phyloP scores from a whole-genome alignment of 2,797 vertebrate genomes.

The Gambelia wislizenii region DNA sequence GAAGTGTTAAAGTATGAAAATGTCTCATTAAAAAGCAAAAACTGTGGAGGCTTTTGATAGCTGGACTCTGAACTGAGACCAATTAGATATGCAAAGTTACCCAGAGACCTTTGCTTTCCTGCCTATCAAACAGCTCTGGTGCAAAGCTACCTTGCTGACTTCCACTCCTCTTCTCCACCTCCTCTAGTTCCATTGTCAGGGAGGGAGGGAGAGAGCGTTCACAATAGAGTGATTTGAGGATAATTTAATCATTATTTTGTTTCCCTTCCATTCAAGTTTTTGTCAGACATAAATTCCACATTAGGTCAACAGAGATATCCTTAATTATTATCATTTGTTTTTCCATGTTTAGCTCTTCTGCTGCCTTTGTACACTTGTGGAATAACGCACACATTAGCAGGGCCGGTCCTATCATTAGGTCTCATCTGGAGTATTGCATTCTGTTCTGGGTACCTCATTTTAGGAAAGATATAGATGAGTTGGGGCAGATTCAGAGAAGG shows the following conservation, averaged over 20 bases:
- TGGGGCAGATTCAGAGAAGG: too few relatives aligned
- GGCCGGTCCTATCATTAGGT: background rate
- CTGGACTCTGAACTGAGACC: constrained; percentile 28
- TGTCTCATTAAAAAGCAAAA: constrained; percentile 56
- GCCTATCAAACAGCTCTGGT: background rate
- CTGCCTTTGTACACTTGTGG: background rate
- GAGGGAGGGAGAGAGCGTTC: background rate
- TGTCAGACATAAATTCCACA: background rate
- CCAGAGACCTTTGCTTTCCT: constrained; percentile 17
- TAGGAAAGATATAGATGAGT: too few relatives aligned
- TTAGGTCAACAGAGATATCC: background rate
- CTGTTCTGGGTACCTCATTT: too few relatives aligned
- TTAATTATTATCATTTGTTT: background rate
- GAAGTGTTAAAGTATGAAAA: constrained; percentile 57
- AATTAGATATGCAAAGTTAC: constrained; percentile 51
- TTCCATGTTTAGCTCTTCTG: background rate
- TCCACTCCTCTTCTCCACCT: accelerated
- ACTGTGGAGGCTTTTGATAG: constrained; percentile 6
- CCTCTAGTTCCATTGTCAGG: background rate
- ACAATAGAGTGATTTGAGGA: background rate
- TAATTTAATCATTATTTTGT: background rate
- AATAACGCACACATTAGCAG: too few relatives aligned
- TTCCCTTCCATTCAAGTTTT: background rate
- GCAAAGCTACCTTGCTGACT: accelerated
- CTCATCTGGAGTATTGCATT: too few relatives aligned